Conservation (phyloP, 2,113 vertebrate genomes). For the Rhinoptilus africanus region DNA sequence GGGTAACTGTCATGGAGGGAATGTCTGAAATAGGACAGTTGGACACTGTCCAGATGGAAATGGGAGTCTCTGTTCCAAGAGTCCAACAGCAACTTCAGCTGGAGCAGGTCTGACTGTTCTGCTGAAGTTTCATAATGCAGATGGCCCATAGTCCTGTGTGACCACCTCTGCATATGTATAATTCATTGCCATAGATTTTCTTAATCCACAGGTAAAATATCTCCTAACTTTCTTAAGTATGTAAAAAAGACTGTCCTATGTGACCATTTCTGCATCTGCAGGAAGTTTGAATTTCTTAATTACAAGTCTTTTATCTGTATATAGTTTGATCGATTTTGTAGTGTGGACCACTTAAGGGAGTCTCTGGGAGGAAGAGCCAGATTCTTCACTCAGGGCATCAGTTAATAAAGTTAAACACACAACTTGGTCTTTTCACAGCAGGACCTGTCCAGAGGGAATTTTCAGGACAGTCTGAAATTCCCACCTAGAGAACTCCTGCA, state of each 20-base stretch:
- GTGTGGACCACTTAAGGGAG: background rate
- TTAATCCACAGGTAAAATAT: background rate
- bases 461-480: background rate
- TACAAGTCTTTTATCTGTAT: background rate
- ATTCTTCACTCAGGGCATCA: background rate
- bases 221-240: background rate
- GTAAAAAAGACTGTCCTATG: background rate
- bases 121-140: background rate
- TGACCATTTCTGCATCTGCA: background rate
- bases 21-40: background rate
- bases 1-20: rapidly evolving
- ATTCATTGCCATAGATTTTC: background rate
- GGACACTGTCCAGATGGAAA: background rate
- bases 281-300: background rate
- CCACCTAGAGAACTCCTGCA: background rate
- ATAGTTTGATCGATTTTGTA: background rate
- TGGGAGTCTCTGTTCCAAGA: background rate
- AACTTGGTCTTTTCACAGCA: background rate
- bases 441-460: background rate
- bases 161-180: background rate
- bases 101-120: background rate
- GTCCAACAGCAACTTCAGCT: background rate
- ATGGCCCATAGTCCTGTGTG: background rate
- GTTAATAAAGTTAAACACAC: background rate
- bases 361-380: background rate